phyloP scores from a whole-genome alignment of 2,888 invertebrate genomes.

The Pseudoips prasinana region DNA sequence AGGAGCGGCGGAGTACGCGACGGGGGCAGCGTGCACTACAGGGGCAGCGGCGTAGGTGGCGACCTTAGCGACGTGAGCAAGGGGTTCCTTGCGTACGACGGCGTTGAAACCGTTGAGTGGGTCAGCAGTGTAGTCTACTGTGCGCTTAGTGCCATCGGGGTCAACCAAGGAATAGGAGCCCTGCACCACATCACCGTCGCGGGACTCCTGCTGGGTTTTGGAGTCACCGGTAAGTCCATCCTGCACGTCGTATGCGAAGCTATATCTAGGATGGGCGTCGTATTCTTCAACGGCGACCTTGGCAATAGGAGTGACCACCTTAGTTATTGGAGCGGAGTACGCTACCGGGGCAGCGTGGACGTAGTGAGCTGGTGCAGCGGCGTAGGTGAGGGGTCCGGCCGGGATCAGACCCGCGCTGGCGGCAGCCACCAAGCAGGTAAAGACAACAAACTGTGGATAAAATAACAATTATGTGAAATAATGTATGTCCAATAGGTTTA shows the following conservation, averaged over 20 bases:
- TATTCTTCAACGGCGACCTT: conserved; percentile 20
- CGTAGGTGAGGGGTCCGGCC: conserved; percentile 38
- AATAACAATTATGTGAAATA: too few species aligned
- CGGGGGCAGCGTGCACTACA: conserved; percentile 59
- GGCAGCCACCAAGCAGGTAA: conserved; percentile 42
- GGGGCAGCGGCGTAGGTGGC: conserved; percentile 39
- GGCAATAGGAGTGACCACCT: conserved; percentile 35
- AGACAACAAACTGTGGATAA: conserved; percentile 42
- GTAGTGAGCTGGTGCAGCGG: conserved; percentile 32
- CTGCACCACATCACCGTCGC: conserved; percentile 66
- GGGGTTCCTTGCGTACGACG: conserved; percentile 64
- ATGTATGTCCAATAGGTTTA: too few species aligned
- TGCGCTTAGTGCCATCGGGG: conserved; percentile 70
- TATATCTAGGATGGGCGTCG: conserved; percentile 64
- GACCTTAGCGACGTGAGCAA: conserved; percentile 5
- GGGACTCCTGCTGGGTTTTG: conserved; percentile 71
- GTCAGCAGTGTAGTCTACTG: conserved; percentile 73
- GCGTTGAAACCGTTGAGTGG: conserved; percentile 72
- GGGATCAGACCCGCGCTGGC: conserved; percentile 44
- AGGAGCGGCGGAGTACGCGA: conserved; percentile 60
- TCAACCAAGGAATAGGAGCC: conserved; percentile 75
- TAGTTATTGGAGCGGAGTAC: conserved; percentile 39
- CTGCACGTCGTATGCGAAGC: conserved; percentile 70
- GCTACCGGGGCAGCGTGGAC: conserved; percentile 38
- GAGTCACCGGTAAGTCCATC: conserved; percentile 70